Evolutionary conservation across 2,888 invertebrate species (phyloP), one percentile per base, ranked within the genome.

Genomic region (Hololepta plana): DNA sequence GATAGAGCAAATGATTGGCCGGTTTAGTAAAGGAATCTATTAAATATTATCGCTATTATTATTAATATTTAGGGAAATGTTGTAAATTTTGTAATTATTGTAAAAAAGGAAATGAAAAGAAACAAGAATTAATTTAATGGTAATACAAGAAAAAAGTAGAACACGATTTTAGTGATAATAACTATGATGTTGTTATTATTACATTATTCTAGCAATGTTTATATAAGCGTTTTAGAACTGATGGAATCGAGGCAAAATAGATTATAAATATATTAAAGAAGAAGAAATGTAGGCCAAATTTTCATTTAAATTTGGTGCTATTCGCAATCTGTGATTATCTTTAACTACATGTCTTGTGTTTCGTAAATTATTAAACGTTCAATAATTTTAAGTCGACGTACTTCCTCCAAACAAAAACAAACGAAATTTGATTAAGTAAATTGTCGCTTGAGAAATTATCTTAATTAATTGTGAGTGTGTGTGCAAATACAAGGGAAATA

Each of bases 241-340:
- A 22, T 22, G 12, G 11, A 22, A 22, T 22, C 16, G 21, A 23
- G 19, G 23, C 27, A 11, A 23, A 23, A 21, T 27, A 15, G 20
- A 25, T 17, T 36, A 36, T 33, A 35, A 33, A 36, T 33, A 30
- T 35, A 33, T 38, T 34, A 35, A 35, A 32, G 29, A 32, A 35
- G 34, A 20, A 30, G 27, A 35, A 37, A 34, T 32, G 30, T 39
- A 44, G 48, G 46, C 51, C 51, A 51, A 52, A 51, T 48, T 49
- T 47, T 45, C 44, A n/a, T n/a, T n/a, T n/a, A n/a, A 38, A 49
- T 54, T 54, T 54, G 54, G 54, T 53, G 51, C 54, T 54, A 53
- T 47, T 49, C 42, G 40, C 49, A 51, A n/a, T 46, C 54, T 54
- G 54, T 54, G 54, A 54, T 53, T 53, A 38, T 36, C 32, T 32